Conservation (phyloP, 1,140 invertebrate species). For the Acyrthosiphon pisum region DNA sequence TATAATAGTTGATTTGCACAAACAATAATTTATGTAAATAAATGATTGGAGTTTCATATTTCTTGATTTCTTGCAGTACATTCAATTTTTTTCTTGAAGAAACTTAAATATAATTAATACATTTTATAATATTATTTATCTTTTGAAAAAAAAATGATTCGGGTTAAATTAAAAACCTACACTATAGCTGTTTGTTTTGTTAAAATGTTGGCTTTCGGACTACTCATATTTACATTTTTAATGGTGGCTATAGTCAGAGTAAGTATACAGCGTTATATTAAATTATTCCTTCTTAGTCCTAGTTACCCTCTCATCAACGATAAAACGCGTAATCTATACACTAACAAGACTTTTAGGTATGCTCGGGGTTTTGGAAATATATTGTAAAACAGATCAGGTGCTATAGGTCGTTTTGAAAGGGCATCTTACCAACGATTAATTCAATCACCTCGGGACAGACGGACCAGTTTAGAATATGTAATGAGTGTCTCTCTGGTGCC, state of each 20-base stretch:
- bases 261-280: background rate
- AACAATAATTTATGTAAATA: background rate
- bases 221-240: background rate
- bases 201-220: background rate
- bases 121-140: background rate
- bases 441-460: constrained; percentile 35
- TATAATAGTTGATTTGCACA: background rate
- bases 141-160: no score
- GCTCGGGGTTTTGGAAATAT: constrained; percentile 1
- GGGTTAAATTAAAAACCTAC: background rate
- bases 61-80: background rate
- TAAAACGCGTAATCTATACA: background rate
- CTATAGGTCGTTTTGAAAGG: constrained; percentile 48
- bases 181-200: background rate
- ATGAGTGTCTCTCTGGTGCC: constrained; percentile 2
- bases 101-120: background rate
- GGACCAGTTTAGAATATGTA: constrained; percentile 47
- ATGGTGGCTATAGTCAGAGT: background rate
- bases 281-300: no score
- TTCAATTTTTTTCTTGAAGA: background rate
- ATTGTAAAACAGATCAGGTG: constrained; percentile 46
- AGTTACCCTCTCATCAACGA: background rate
- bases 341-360: constrained; percentile 13
- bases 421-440: constrained; percentile 49
- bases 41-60: background rate